Evolutionary conservation across 2,888 invertebrate genomes (phyloP), one percentile per base, ranked within the genome.

Genomic region (Cantharis rufa): DNA sequence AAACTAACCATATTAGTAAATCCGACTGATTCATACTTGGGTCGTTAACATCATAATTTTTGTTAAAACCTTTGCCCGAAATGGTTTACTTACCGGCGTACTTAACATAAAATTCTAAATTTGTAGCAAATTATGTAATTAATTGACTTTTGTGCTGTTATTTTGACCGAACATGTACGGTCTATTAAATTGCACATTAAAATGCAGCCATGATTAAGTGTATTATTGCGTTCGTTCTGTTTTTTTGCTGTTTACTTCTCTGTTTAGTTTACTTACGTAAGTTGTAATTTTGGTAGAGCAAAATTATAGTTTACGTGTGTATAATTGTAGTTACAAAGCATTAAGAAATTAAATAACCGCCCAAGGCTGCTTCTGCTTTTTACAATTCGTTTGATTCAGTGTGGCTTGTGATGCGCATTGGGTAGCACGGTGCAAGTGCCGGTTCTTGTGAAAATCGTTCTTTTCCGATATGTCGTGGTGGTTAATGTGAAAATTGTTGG

Each of bases 281-380:
- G 64, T 24, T 18, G 48, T 48, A 66, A 11, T 66, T 62, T 21
- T 69, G 69, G 66, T 71, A 71, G 63, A 68, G 69, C 28, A 24
- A 69, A 63, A 71, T 69, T 74, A 70, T 13, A 62, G 69, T 70
- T 74, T 71, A 74, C 77, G 74, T 77, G 77, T 62, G 21, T 74
- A 27, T 76, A 74, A 74, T 77, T 71, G 69, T 71, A n/a, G 69
- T 70, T 69, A 74, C 70, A 73, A 70, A 63, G 70, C 68, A 62
- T 70, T 77, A 73, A 73, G 73, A 69, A 74, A 74, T 48, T 28
- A 70, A 74, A 74, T 74, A 74, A 74, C 63, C 16, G 69, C 74
- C 74, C 63, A 48, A 48, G 69, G 24, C 74, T 48, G 16, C 63
- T 66, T 21, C 64, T 66, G 64, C 64, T 66, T 66, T 66, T 66